Conservation (phyloP, 2,113 vertebrate species). For the Mastomys coucha region DNA sequence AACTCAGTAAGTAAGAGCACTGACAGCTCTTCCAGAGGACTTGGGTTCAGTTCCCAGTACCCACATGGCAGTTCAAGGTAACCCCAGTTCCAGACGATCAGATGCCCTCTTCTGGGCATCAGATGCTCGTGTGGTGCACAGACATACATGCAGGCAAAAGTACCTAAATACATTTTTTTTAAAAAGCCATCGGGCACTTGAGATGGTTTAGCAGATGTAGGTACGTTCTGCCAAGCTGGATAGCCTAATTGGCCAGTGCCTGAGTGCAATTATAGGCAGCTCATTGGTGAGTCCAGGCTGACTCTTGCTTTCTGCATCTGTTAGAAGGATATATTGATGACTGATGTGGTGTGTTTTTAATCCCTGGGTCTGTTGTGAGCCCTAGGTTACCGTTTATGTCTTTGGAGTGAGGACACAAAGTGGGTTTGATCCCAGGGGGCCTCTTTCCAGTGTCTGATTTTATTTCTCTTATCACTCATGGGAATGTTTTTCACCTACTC, state of each 20-base stretch:
- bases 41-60: neutral
- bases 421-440: neutral
- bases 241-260: neutral
- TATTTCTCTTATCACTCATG: neutral
- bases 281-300: neutral
- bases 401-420: neutral
- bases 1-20: neutral
- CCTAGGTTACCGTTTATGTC: neutral
- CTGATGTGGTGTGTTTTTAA: neutral
- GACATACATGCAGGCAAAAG: neutral
- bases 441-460: neutral
- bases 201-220: neutral
- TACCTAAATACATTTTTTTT: neutral
- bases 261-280: neutral
- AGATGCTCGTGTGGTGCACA: neutral
- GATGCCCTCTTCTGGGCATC: neutral
- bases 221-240: neutral
- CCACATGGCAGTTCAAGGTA: neutral
- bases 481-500: neutral
- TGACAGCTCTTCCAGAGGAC: neutral
- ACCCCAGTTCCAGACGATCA: neutral
- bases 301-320: neutral
- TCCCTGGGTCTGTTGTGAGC: neutral
- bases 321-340: neutral
- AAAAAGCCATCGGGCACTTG: neutral